Percentiles rank a stretch among this genome's conserved stretches.
These are phyloP conservation scores for Mantis religiosa DNA, from an alignment of 2,888 invertebrate genomes.

Conservation along the genomic window DNA sequence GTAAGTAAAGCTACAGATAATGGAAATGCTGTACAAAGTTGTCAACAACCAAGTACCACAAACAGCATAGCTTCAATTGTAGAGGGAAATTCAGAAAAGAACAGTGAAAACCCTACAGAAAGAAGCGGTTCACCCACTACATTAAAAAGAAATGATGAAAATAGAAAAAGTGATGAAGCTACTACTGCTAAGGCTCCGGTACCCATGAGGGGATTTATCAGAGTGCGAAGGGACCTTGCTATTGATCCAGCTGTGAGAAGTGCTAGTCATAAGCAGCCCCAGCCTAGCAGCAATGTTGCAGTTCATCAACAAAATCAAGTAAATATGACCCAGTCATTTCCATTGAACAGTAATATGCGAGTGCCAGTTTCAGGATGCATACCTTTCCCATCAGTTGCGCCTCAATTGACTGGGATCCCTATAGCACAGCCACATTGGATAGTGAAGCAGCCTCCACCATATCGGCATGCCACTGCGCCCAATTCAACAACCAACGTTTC, in stretches of 20 bases:
- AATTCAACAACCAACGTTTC: no score
- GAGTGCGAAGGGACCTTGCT: neutral
- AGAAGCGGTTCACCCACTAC: no score
- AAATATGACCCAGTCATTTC: neutral
- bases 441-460: no score
- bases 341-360: neutral
- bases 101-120: no score
- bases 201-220: neutral
- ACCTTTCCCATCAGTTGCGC: no score
- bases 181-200: neutral
- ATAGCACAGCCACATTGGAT: neutral
- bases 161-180: neutral
- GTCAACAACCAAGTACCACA: no score
- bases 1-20: neutral
- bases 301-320: neutral
- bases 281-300: neutral
- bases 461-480: no score
- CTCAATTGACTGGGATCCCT: no score
- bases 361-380: neutral
- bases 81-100: no score
- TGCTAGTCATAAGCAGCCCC: neutral
- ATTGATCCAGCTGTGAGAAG: neutral
- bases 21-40: neutral
- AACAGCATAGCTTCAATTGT: no score
- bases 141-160: neutral